Conservation (phyloP, 2,113 vertebrate genomes). For the Cynocephalus volans region DNA sequence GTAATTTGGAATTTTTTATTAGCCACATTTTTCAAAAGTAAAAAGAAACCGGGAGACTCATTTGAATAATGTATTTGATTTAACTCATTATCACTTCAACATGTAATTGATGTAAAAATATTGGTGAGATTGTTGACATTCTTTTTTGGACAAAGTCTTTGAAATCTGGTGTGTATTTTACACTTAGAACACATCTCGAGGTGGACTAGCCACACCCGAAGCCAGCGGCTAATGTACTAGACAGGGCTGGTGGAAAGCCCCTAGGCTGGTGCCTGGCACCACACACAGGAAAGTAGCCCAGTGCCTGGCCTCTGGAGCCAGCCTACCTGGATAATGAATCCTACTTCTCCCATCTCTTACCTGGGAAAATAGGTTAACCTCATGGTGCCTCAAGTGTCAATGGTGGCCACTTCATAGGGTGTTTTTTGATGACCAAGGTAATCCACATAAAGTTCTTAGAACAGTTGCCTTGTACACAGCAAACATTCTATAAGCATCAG, state of each 20-base stretch:
- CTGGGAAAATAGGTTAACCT: not conserved
- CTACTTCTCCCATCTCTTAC: not conserved
- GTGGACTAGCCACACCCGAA: not conserved
- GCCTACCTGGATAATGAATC: not conserved
- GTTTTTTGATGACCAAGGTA: not conserved
- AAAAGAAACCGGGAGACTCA: not conserved
- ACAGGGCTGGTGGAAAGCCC: not conserved
- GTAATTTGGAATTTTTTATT: not conserved
- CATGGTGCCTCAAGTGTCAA: not conserved
- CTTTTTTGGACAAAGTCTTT: not conserved
- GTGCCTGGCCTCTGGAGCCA: not conserved
- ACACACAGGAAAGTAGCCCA: not conserved
- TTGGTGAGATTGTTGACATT: not conserved
- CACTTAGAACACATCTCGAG: not conserved
- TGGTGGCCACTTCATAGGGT: not conserved
- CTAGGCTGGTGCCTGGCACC: too few species aligned
- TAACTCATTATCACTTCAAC: not conserved
- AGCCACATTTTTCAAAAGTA: not conserved
- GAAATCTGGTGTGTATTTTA: not conserved
- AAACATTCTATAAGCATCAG: not conserved
- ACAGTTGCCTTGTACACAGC: not conserved
- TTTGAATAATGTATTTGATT: not conserved
- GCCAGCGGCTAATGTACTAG: fast-evolving
- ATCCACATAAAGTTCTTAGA: not conserved
- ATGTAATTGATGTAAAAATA: not conserved